phyloP scores from a whole-genome alignment of 2,888 invertebrate species.

The Melipona beecheii region DNA sequence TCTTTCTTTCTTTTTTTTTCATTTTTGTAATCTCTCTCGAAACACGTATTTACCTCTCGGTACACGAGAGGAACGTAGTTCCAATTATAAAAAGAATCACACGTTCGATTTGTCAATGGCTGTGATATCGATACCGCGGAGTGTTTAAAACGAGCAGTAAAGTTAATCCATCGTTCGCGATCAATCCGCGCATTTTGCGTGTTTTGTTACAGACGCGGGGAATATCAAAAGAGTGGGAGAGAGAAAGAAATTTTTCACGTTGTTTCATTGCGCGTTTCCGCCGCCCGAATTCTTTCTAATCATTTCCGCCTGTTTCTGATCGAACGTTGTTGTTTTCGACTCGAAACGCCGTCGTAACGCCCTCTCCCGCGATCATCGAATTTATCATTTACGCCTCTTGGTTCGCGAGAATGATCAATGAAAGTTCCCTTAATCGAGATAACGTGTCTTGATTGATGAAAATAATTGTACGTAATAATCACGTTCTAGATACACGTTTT shows the following conservation, averaged over 20 bases:
- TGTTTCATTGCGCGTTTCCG: conserved; percentile 6
- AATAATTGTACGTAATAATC: too few relatives aligned
- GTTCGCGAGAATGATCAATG: too few relatives aligned
- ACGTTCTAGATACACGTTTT: too few relatives aligned
- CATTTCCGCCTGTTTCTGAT: conserved; percentile 26
- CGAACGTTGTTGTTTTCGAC: too few relatives aligned
- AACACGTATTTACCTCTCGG: neutral
- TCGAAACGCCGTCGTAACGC: neutral
- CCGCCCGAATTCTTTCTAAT: conserved; percentile 17
- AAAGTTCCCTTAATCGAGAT: too few relatives aligned
- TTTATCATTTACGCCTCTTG: too few relatives aligned
- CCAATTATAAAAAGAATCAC: conserved; percentile 3
- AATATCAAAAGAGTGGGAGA: neutral
- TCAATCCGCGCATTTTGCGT: conserved; percentile 7
- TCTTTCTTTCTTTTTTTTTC: neutral
- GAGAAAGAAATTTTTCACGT: conserved; percentile 16
- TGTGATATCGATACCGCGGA: conserved; percentile 12
- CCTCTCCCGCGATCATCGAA: neutral
- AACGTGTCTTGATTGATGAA: too few relatives aligned
- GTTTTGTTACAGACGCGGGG: conserved; percentile 8
- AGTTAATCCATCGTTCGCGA: conserved; percentile 31
- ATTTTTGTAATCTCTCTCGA: neutral
- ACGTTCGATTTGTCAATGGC: conserved; percentile 10
- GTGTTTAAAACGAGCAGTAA: conserved; percentile 15
- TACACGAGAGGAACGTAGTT: neutral